Conservation (phyloP, 64 coral and sea anemone species). For the Trachythela sp. region DNA sequence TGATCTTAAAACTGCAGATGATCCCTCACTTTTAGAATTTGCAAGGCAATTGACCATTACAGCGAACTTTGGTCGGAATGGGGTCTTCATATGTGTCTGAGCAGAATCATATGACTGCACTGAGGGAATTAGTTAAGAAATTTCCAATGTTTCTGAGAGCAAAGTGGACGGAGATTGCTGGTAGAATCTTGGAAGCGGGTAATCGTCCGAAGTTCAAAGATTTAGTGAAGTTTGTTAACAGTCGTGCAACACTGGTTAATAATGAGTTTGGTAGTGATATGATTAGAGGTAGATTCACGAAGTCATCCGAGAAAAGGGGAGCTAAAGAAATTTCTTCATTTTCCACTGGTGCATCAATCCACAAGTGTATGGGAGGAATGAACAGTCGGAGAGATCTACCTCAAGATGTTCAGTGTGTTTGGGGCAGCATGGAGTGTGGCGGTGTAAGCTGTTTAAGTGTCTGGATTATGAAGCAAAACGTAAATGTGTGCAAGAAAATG, state of each 20-base stretch:
- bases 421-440: conserved; percentile 54
- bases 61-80: conserved; percentile 23
- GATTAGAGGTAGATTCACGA: neutral
- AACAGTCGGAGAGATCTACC: neutral
- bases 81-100: conserved; percentile 18
- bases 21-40: too few species aligned
- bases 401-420: conserved; percentile 44
- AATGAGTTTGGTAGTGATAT: conserved; percentile 27
- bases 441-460: conserved; percentile 48
- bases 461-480: conserved; percentile 36
- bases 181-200: conserved; percentile 34
- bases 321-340: neutral
- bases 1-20: too few species aligned
- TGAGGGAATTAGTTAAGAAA: conserved; percentile 32
- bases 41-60: too few species aligned
- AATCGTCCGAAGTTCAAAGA: neutral
- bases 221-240: conserved; percentile 19
- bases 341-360: neutral
- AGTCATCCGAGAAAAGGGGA: too few species aligned
- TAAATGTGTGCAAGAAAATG: too few species aligned
- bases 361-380: neutral
- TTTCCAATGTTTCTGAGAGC: conserved; percentile 41
- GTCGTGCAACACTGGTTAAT: conserved; percentile 26
- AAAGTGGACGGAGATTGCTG: conserved; percentile 35
- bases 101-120: conserved; percentile 34